Base-by-base conservation (phyloP, 2,113 vertebrate species). In the Microtus pennsylvanicus region DNA sequence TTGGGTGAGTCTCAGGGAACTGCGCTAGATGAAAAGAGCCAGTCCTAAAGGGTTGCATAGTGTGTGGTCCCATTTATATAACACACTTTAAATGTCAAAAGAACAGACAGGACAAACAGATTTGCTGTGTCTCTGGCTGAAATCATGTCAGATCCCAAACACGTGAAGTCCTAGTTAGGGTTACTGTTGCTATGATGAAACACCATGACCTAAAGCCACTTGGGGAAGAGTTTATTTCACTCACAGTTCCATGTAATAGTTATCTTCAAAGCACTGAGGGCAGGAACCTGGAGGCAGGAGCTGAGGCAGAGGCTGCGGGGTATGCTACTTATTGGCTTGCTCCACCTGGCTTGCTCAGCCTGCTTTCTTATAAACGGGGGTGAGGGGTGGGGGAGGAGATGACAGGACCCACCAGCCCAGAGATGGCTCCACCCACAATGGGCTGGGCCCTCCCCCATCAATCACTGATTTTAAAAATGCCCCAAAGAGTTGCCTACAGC, bases 41-140 rank as follows among this genome's bases (percentile, higher is more conserved):
- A 78, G 24, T 76, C 33, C 38, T 28, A 8, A 91, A 91, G 94
- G 67, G 13, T 50, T 50, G 28, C 35, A 89, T 70, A 26, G 63
- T 92, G 13, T 83, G 42, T n/a, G n/a, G 69, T 86, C 77, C n/a
- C 69, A 69, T 78, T 93, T 95, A 87, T 63, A 69, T 88, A 95
- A 42, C 81, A 58, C 58, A 90, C 55, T 92, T 95, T 52, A 95
- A 89, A 92, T 91, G 85, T 95, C 26, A 70, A 21, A 92, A 81
- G 91, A 87, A 45, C 10, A 88, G 76, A 77, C 70, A 78, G 69
- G 24, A 30, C 92, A 63, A 78, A 63, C 24, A 90, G 75, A 61
- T 81, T 45, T 19, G 52, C 61, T 82, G 83, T 78, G 11, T 81
- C 19, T 85, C 81, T 82, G 50, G n/a, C 63, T 77, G 9, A 77